Evolutionary conservation across 2,113 vertebrate genomes (phyloP), one percentile per base, ranked within the genome.

Genomic region (Tupaia chinensis): DNA sequence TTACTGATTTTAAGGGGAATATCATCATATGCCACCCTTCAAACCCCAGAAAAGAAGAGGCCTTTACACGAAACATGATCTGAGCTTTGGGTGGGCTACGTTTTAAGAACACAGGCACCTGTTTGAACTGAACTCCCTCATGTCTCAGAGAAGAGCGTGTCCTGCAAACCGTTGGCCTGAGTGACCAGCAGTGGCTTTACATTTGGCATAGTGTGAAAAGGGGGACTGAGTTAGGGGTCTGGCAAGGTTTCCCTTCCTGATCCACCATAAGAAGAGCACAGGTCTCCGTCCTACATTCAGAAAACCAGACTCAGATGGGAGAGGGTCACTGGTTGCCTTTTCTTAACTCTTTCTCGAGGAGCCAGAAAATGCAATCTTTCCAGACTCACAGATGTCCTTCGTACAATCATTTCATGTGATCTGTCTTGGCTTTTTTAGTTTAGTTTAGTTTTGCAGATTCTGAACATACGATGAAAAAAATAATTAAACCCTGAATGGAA

Each of bases 391-490:
- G 85, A 32, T 86, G 25, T 53, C 85, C 8, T 60, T 65, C 72
- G 66, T 66, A 6, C 27, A 17, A 20, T 74, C 17, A 79, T 65
- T 44, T 78, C 82, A 58, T 34, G 34, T 1, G 61, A 12, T 70
- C 69, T 76, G 1, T 66, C 56, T 93, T n/a, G 53, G 53, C 6
- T 63, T 84, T 80, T 82, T 87, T 54, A 23, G 77, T 77, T 85
- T 27, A 61, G 79, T 79, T 94, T 27, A 88, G 7, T 66, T 89
- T 94, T 95, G 61, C 87, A 94, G 70, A 69, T 78, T 91, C 34
- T 93, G 56, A 96, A 25, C 23, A 77, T 56, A 63, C 27, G 13
- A 13, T 3, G n/a, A n/a, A 54, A 0, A n/a, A 76, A 12, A 17
- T 66, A 66, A 69, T 78, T 61, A 25, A 34, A 63, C n/a, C n/a